A percentile compares a stretch with the other conserved stretches of the same genome.
These are phyloP conservation scores for Drymonia ruficornis DNA, from an alignment of 2,888 invertebrate species.

Conservation along the genomic window DNA sequence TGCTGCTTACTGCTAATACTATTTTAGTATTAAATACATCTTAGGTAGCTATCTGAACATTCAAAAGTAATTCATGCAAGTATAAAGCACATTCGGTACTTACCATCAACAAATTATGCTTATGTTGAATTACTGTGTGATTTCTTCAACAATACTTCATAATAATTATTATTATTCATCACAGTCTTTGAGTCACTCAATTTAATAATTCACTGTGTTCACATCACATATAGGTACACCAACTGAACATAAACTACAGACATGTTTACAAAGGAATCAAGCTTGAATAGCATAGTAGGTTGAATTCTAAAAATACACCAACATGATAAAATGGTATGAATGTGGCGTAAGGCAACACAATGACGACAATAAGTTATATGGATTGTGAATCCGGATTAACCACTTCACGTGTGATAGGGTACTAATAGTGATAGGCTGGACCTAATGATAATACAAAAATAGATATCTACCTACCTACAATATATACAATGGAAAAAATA, in stretches of 20 bases:
- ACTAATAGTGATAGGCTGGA: conserved; percentile 35
- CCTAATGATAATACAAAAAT: conserved; percentile 39
- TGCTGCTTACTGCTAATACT: too few species aligned
- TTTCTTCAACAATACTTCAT: conserved; percentile 55
- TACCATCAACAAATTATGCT: conserved; percentile 70
- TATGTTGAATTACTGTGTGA: conserved; percentile 44
- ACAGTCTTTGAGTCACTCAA: conserved; percentile 39
- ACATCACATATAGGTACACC: conserved; percentile 38
- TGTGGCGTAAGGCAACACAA: conserved; percentile 74
- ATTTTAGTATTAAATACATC: too few species aligned
- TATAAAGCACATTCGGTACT: conserved; percentile 46
- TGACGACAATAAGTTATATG: conserved; percentile 66
- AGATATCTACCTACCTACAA: conserved; percentile 22
- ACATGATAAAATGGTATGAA: conserved; percentile 78
- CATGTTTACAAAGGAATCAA: conserved; percentile 75
- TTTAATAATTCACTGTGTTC: conserved; percentile 42
- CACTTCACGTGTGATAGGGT: conserved; percentile 50
- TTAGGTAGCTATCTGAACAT: too few species aligned
- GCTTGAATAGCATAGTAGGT: conserved; percentile 66
- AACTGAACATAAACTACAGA: conserved; percentile 47
- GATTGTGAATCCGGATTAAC: conserved; percentile 70
- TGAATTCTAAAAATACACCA: conserved; percentile 79
- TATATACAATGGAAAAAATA: conserved; percentile 25
- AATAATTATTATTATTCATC: conserved; percentile 46
- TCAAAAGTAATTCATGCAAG: too few species aligned